Conservation (phyloP, 2,888 invertebrate species). For the Bombyx huttoni region DNA sequence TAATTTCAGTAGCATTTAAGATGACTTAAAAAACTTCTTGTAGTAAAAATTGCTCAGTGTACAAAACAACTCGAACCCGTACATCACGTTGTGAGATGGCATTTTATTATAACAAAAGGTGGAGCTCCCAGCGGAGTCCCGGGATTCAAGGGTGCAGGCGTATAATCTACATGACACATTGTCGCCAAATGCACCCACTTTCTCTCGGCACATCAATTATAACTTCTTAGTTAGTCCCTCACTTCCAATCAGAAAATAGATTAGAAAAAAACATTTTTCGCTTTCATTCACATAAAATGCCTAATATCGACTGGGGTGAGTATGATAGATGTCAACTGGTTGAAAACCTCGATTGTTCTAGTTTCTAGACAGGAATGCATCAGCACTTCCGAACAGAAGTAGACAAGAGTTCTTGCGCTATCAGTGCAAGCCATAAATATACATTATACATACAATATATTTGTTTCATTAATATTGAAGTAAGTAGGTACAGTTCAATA, state of each 20-base stretch:
- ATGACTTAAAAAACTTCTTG: background rate
- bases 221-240: constrained; percentile 2
- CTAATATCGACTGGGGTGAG: too few species aligned
- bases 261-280: background rate
- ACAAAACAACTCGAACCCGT: constrained; percentile 18
- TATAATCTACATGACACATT: constrained; percentile 57
- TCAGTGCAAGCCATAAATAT: too few species aligned
- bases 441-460: too few species aligned
- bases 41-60: constrained; percentile 1
- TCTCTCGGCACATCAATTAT: constrained; percentile 33
- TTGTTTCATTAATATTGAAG: too few species aligned
- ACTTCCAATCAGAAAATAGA: background rate
- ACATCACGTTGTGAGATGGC: constrained; percentile 44
- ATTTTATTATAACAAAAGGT: constrained; percentile 68
- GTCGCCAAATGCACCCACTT: constrained; percentile 40
- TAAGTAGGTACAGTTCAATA: too few species aligned
- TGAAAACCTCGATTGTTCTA: too few species aligned
- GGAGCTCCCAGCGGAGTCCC: constrained; percentile 22
- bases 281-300: background rate
- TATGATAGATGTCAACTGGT: too few species aligned
- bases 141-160: constrained; percentile 34
- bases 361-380: too few species aligned
- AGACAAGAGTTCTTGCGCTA: too few species aligned
- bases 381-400: too few species aligned
- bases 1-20: too few species aligned